Evolutionary conservation across 2,888 invertebrate species (phyloP).

Genomic region (Lottia scabra): DNA sequence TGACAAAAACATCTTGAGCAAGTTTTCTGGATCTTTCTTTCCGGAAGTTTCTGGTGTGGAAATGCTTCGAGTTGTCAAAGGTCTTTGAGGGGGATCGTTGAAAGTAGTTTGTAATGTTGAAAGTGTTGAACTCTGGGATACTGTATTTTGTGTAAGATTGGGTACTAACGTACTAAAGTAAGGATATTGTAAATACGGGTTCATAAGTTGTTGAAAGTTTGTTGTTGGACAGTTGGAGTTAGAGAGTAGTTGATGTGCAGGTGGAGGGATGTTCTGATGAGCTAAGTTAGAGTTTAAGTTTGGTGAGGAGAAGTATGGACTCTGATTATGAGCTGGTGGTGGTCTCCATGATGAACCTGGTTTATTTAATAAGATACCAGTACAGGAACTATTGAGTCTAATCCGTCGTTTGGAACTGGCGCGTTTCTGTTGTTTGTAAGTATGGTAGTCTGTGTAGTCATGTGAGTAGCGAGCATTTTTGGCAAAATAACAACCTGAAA

Average conservation of each 20-base stretch:
- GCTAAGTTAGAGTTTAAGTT: slow-evolving; percentile 15
- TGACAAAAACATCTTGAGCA: slow-evolving; percentile 55
- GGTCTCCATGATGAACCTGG: not conserved
- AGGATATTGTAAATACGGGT: too few species aligned
- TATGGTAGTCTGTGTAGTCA: slow-evolving; percentile 49
- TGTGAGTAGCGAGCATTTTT: slow-evolving; percentile 53
- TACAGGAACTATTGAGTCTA: not conserved
- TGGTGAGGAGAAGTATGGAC: slow-evolving; percentile 17
- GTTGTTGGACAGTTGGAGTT: not conserved
- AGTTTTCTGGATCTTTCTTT: slow-evolving; percentile 6
- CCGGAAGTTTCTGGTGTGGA: not conserved
- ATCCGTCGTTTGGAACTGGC: not conserved
- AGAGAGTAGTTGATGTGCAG: slow-evolving; percentile 4
- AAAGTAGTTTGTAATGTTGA: not conserved
- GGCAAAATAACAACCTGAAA: slow-evolving; percentile 60
- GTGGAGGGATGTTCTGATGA: slow-evolving; percentile 7
- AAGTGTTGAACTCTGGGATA: not conserved
- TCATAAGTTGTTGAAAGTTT: not conserved
- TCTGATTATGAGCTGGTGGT: slow-evolving; percentile 4
- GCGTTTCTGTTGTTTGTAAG: slow-evolving; percentile 11
- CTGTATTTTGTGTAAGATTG: not conserved
- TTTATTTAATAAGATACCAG: not conserved
- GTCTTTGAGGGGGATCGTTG: not conserved
- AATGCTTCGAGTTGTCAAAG: not conserved
- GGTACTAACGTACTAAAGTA: not conserved